A percentile compares a stretch with the other conserved stretches of the same genome.
phyloP scores from a whole-genome alignment of 2,797 vertebrate genomes.

The Serranus cabrilla region DNA sequence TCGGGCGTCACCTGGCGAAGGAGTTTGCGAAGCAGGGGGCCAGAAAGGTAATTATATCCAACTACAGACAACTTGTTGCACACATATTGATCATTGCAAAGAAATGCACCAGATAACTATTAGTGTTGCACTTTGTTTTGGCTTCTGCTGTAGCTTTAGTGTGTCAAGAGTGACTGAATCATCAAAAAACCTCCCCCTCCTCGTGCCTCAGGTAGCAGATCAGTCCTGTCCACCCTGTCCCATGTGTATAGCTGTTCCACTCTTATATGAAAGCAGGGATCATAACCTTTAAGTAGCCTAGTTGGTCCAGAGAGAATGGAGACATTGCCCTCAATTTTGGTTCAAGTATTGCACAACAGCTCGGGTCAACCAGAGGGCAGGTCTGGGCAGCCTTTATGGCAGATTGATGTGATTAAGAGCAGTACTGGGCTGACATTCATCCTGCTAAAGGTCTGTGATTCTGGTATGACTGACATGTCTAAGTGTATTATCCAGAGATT shows the following conservation, averaged over 20 bases:
- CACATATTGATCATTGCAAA: background rate
- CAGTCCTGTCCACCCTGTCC: constrained; percentile 28
- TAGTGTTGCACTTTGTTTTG: background rate
- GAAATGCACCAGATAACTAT: background rate
- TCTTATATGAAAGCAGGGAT: constrained; percentile 61
- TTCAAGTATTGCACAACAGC: constrained; percentile 77
- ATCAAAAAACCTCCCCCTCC: background rate
- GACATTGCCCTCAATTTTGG: constrained; percentile 68
- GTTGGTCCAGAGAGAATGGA: constrained; percentile 67
- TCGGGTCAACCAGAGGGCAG: constrained; percentile 78
- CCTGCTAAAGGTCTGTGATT: constrained; percentile 36
- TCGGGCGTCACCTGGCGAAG: constrained; percentile 94
- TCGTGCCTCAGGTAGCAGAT: constrained; percentile 36
- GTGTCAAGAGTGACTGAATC: background rate
- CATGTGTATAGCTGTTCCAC: constrained; percentile 54
- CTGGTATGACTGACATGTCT: constrained; percentile 34
- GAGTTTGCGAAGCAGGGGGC: constrained; percentile 94
- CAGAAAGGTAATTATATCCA: constrained; percentile 89
- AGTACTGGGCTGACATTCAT: constrained; percentile 39
- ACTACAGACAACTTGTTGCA: constrained; percentile 49
- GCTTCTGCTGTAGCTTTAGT: background rate
- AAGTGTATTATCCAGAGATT: constrained; percentile 21
- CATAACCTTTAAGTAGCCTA: constrained; percentile 63
- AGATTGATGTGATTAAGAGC: constrained; percentile 64
- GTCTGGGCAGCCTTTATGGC: constrained; percentile 49